These are phyloP conservation scores for Gallinago undulata DNA, from an alignment of 2,113 vertebrate species.

Conservation along the genomic window DNA sequence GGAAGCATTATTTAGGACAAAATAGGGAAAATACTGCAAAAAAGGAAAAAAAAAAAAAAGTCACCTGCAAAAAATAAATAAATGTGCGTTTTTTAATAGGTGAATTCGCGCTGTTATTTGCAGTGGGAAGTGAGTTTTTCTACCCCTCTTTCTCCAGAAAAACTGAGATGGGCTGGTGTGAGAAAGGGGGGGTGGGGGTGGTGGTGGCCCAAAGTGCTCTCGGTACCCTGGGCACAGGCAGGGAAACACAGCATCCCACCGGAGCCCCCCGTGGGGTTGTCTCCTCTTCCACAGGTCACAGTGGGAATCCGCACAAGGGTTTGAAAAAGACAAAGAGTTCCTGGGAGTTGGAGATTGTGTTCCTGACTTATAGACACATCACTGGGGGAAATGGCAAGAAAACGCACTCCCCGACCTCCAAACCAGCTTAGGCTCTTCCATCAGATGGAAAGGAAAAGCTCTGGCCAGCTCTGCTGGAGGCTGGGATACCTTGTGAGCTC, in stretches of 20 bases:
- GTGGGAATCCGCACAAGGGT: not conserved
- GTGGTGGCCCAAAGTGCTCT: not conserved
- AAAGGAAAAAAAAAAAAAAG: not conserved
- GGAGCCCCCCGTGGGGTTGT: rapidly evolving
- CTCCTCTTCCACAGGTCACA: not conserved
- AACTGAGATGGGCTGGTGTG: rapidly evolving
- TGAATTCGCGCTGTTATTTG: not conserved
- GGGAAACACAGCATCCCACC: not conserved
- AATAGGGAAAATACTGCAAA: not conserved
- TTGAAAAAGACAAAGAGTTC: not conserved
- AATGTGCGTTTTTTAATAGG: not conserved
- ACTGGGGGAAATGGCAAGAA: not conserved
- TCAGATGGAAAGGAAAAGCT: not conserved
- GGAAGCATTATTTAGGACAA: not conserved
- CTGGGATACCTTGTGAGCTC: not conserved
- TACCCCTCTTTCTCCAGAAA: not conserved
- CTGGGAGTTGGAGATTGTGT: not conserved
- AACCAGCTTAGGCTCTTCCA: not conserved
- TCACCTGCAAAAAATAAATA: not conserved
- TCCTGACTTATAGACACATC: not conserved
- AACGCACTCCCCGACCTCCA: not conserved
- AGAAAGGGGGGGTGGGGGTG: not conserved
- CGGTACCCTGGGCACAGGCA: rapidly evolving
- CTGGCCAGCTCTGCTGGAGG: not conserved
- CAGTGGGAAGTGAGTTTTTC: not conserved